Conservation (phyloP, 2,797 vertebrate genomes). For the Coluber constrictor region DNA sequence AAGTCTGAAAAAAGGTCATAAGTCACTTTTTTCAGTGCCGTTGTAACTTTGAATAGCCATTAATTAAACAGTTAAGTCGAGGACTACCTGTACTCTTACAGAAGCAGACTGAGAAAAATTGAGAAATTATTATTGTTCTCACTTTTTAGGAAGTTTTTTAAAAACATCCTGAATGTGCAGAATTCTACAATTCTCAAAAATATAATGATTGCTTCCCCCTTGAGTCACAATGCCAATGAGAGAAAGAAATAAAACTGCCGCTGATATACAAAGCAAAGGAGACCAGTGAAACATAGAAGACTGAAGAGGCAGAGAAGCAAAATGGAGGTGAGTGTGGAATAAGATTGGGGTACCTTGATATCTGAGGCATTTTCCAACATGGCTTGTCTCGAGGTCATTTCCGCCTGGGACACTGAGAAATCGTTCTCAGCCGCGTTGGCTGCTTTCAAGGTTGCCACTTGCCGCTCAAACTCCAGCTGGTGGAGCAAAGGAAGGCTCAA, state of each 20-base stretch:
- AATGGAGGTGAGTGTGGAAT: accelerated
- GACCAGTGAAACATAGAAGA: background rate
- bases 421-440: conserved; percentile 83
- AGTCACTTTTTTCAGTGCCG: too few relatives aligned
- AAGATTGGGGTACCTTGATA: conserved; percentile 79
- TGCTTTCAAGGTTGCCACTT: conserved; percentile 81
- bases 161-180: background rate
- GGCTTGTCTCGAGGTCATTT: conserved; percentile 89
- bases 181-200: background rate
- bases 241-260: background rate
- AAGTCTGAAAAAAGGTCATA: too few relatives aligned
- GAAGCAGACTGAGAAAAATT: background rate
- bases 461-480: conserved; percentile 86
- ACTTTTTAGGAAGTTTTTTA: background rate
- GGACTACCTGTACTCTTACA: background rate
- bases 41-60: too few relatives aligned
- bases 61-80: too few relatives aligned
- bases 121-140: background rate
- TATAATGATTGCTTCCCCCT: background rate
- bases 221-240: background rate
- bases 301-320: background rate
- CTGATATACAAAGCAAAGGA: too few relatives aligned
- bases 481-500: background rate
- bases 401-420: conserved; percentile 89
- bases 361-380: conserved; percentile 94